These are phyloP conservation scores for Telmatochromis brichardi DNA, from an alignment of 2,113 vertebrate genomes.

Conservation along the genomic window DNA sequence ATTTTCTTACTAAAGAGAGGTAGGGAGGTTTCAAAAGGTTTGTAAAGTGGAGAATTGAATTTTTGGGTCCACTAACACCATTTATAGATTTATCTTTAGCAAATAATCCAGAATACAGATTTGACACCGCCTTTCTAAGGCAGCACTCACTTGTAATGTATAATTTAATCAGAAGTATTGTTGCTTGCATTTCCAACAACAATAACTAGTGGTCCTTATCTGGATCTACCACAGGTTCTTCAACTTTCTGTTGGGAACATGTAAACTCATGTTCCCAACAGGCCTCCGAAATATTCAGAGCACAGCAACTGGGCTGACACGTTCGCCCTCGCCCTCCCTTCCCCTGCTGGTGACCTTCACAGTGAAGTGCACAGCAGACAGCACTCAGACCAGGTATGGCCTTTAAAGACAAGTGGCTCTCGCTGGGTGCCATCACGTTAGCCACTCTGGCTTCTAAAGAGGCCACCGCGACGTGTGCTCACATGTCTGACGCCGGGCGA, in stretches of 20 bases:
- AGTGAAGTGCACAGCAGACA: conserved; percentile 29
- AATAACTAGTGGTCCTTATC: background rate
- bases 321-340: background rate
- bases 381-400: conserved; percentile 55
- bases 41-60: background rate
- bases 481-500: background rate
- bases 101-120: background rate
- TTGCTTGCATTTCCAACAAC: background rate
- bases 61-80: background rate
- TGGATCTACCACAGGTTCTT: background rate
- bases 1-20: background rate
- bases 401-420: conserved; percentile 60
- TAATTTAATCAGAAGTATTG: background rate
- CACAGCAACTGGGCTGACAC: conserved; percentile 21
- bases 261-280: background rate
- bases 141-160: background rate
- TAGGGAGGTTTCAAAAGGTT: background rate
- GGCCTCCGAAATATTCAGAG: conserved; percentile 42
- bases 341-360: conserved; percentile 56
- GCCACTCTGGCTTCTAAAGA: conserved; percentile 17
- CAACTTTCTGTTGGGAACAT: background rate
- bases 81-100: background rate
- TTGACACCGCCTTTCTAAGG: background rate
- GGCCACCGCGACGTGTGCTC: background rate
- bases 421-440: conserved; percentile 1